Base-by-base conservation (phyloP, 2,888 invertebrate genomes). In the Leptopterna dolabrata region DNA sequence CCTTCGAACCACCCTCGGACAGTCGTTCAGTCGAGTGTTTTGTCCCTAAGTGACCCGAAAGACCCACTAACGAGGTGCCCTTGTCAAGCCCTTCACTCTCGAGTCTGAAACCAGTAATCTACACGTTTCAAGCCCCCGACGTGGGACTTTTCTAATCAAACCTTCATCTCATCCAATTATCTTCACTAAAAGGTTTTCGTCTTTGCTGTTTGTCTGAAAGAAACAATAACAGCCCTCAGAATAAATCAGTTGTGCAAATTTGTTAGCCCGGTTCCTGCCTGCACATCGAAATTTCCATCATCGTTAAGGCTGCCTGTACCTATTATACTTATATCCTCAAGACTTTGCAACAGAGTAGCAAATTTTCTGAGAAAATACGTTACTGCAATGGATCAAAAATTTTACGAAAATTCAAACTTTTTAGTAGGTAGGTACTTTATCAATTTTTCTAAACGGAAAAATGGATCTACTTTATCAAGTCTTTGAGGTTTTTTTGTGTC, bases 61-160 rank as follows among this genome's bases (percentile, higher is more conserved):
- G 63, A 19, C 63, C 51, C 63, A 16, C 73, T 73, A 73, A 73
- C 73, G 73, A 73, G 73, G 73, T 36, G 73, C 73, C 73, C 73
- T 73, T 73, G 36, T 73, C 73, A 73, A 30, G 71, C 13, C 45
- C 14, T 11, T 1, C 24, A 13, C 29, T n/a, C n/a, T n/a, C 71
- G 29, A 41, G 30, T 16, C 36, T 36, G 41, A 73, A 36, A 16
- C 73, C 73, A 73, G 73, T 36, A 73, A 73, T 73, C 73, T 73
- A 73, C 73, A 73, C 73, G 73, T 73, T 36, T 73, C n/a, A 2
- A 73, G 36, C n/a, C 29, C 30, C 13, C 55, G 19, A 11, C 55
- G 19, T 19, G 36, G 19, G 3, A 30, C 36, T 6, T 41, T 36
- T 36, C 73, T 73, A 73, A 73, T 73, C 73, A 73, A 73, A 73